Conservation (phyloP, 2,113 vertebrate genomes). For the Gnathonemus echidnorhynchus region DNA sequence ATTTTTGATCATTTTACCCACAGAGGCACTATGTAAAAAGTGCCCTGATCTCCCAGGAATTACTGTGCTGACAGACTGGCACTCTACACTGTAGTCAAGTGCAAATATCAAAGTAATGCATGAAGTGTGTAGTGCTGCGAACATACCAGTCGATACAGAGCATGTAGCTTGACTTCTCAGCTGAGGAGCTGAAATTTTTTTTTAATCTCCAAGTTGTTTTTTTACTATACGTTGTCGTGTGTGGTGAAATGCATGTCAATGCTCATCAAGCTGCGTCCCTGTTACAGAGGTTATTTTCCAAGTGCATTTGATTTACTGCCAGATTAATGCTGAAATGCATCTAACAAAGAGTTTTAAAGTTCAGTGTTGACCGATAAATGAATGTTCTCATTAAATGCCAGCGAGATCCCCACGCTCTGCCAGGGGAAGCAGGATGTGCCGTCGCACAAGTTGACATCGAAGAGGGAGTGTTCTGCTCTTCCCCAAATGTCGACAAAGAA, state of each 20-base stretch:
- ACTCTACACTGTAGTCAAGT: neutral
- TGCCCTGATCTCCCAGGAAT: neutral
- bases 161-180: neutral
- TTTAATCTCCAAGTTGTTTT: neutral
- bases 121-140: neutral
- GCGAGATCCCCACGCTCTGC: neutral
- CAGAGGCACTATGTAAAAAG: neutral
- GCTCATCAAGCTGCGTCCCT: neutral
- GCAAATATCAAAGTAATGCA: neutral
- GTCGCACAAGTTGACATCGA: neutral
- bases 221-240: neutral
- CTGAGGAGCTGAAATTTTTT: neutral
- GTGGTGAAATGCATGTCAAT: neutral
- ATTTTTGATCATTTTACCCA: neutral
- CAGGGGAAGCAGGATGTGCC: neutral
- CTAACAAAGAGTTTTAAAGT: neutral
- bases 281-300: conserved; percentile 3
- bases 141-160: neutral
- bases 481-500: neutral
- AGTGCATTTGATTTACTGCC: neutral
- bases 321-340: neutral
- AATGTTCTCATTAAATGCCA: neutral
- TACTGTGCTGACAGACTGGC: neutral
- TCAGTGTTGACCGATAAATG: neutral
- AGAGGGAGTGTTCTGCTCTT: neutral